A percentile compares a stretch with the other conserved stretches of the same genome.
Evolutionary conservation across 1,140 invertebrate genomes (phyloP).

Genomic region (Chionoecetes opilio): DNA sequence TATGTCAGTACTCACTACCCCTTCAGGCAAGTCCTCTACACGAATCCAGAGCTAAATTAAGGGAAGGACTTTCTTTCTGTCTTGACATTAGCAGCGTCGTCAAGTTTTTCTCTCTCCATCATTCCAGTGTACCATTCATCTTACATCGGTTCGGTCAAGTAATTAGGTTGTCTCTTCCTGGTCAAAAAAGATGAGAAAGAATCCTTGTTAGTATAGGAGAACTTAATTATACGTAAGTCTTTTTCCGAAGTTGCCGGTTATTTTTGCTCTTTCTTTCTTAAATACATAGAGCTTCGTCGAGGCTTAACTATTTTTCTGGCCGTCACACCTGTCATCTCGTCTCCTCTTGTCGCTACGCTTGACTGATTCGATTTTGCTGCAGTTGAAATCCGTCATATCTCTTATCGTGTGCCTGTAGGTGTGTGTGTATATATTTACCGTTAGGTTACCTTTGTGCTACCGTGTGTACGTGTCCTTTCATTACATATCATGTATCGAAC

Average conservation of each 20-base stretch:
- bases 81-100: neutral
- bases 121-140: neutral
- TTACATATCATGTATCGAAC: too few species aligned
- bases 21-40: neutral
- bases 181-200: neutral
- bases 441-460: neutral
- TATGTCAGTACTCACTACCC: neutral
- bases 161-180: neutral
- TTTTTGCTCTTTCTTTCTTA: neutral
- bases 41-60: neutral
- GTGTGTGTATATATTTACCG: neutral
- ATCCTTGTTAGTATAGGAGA: neutral
- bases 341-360: neutral
- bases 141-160: neutral
- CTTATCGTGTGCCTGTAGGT: neutral
- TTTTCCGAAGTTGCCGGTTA: neutral
- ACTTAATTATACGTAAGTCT: neutral
- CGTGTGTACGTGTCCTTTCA: neutral
- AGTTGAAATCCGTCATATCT: neutral
- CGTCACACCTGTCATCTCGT: constrained; percentile 2
- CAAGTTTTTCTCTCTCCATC: neutral
- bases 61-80: neutral
- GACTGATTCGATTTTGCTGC: neutral
- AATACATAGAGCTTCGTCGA: neutral
- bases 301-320: constrained; percentile 19